These are phyloP conservation scores for Chondrosia reniformis DNA, from an alignment of 37 sponge, comb jelly and placozoan species.

Conservation along the genomic window DNA sequence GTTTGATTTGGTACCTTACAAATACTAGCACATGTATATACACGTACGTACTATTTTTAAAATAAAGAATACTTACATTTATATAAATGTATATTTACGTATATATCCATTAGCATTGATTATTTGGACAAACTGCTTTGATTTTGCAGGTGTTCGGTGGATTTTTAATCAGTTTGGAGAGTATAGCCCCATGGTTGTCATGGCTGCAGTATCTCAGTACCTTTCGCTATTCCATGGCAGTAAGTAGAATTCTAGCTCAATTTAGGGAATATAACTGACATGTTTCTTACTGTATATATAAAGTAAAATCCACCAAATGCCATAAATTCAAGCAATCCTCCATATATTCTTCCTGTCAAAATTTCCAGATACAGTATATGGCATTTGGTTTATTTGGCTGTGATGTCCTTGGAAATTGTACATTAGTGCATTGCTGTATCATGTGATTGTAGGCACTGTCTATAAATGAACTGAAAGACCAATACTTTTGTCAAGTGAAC, in stretches of 20 bases:
- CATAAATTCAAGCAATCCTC: too few relatives aligned
- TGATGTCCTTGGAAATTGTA: too few relatives aligned
- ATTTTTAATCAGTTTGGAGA: constrained; percentile 47
- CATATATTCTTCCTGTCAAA: too few relatives aligned
- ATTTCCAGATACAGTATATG: too few relatives aligned
- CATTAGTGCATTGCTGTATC: neutral
- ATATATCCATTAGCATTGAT: neutral
- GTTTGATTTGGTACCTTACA: neutral
- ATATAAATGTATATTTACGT: neutral
- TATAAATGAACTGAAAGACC: constrained; percentile 28
- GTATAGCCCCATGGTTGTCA: constrained; percentile 54
- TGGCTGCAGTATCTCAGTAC: constrained; percentile 78
- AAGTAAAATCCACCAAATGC: too few relatives aligned
- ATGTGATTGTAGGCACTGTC: constrained; percentile 26
- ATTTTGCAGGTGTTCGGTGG: constrained; percentile 79
- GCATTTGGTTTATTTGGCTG: too few relatives aligned
- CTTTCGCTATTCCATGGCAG: constrained; percentile 54
- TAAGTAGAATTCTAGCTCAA: too few relatives aligned
- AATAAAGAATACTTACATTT: neutral
- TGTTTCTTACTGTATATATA: too few relatives aligned
- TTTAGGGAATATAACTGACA: too few relatives aligned
- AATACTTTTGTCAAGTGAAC: neutral
- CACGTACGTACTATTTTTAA: neutral
- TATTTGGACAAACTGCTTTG: neutral
- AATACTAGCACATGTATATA: neutral